phyloP scores from a whole-genome alignment of 2,888 invertebrate species.

The Macroteleia sp. region DNA sequence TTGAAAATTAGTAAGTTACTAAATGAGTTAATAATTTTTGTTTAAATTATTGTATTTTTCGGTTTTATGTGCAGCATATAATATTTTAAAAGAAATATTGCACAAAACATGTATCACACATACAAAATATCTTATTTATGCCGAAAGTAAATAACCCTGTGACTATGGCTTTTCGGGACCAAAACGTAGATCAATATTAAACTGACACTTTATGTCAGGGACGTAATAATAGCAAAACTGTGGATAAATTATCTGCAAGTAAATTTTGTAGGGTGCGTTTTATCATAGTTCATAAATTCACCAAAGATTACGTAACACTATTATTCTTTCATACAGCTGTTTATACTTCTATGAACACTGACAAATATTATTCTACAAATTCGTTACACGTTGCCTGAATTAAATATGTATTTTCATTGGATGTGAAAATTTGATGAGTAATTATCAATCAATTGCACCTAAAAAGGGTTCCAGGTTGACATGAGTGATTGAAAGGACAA shows the following conservation, averaged over 20 bases:
- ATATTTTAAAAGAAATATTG: too few species aligned
- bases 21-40: too few species aligned
- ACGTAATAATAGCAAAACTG: conserved; percentile 29
- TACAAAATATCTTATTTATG: conserved; percentile 14
- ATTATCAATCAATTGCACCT: too few species aligned
- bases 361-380: conserved; percentile 15
- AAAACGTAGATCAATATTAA: conserved; percentile 33
- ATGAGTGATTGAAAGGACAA: too few species aligned
- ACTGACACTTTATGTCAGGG: conserved; percentile 21
- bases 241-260: conserved; percentile 32
- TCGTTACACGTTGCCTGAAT: too few species aligned
- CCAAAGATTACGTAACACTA: conserved; percentile 35
- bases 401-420: too few species aligned
- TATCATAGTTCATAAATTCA: conserved; percentile 36
- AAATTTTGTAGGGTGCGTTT: conserved; percentile 37
- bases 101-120: too few species aligned
- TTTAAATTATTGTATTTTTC: too few species aligned
- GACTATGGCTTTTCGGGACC: conserved; percentile 10
- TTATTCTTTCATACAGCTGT: conserved; percentile 28
- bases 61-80: too few species aligned
- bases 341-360: conserved; percentile 23
- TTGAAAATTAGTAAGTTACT: too few species aligned
- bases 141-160: conserved; percentile 3
- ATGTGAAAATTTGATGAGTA: too few species aligned
- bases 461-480: too few species aligned